A percentile compares a stretch with the other conserved stretches of the same genome.
phyloP scores from a whole-genome alignment of 2,888 invertebrate genomes.

The Scaptomyza caliginosa region DNA sequence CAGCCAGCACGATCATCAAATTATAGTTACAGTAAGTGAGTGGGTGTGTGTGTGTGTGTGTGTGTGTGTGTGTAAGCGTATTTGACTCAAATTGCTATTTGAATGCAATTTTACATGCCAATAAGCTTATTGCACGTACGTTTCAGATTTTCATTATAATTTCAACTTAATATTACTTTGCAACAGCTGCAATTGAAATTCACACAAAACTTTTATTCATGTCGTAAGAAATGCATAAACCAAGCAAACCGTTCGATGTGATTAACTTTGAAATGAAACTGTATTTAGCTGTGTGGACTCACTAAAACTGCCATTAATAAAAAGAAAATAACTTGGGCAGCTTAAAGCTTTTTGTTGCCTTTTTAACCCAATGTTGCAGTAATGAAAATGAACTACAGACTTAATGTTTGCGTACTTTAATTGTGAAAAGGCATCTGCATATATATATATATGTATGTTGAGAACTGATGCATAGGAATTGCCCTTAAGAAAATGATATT shows the following conservation, averaged over 20 bases:
- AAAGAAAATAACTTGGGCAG: not conserved
- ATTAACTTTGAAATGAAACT: not conserved
- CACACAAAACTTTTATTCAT: not conserved
- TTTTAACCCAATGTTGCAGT: not conserved
- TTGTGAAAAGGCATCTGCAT: conserved; percentile 48
- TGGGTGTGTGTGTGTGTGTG: not conserved
- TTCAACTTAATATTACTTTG: conserved; percentile 5
- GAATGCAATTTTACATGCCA: conserved; percentile 31
- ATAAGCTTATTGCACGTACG: conserved; percentile 20
- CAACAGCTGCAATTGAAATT: conserved; percentile 2
- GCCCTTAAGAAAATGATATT: conserved; percentile 58
- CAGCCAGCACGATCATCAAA: conserved; percentile 41
- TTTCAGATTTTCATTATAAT: conserved; percentile 28
- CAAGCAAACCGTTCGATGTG: not conserved
- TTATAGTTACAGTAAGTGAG: conserved; percentile 14
- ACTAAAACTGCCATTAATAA: too few relatives aligned
- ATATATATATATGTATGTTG: conserved; percentile 16
- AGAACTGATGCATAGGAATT: conserved; percentile 56
- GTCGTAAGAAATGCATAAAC: not conserved
- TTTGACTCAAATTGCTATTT: conserved; percentile 49
- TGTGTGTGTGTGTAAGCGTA: conserved; percentile 26
- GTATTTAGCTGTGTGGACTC: too few relatives aligned
- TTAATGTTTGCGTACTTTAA: conserved; percentile 26
- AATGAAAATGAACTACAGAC: not conserved
- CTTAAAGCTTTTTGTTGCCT: not conserved